Evolutionary conservation across 2,113 vertebrate genomes (phyloP).

Genomic region (Amphilophus citrinellus): DNA sequence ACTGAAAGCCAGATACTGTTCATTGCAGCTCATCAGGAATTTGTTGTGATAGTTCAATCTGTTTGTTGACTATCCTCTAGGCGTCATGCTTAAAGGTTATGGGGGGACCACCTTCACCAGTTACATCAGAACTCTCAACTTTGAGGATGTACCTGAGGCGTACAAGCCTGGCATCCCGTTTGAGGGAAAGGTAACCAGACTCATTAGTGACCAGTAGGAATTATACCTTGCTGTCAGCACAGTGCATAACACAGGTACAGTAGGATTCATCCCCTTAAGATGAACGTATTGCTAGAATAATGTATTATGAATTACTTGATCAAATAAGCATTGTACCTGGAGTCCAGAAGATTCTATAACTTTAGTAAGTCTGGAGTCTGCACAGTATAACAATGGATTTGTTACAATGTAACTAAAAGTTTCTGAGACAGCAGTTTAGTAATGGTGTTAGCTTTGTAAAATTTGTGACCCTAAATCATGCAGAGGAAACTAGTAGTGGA

Average conservation of each 20-base stretch:
- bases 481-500: not conserved
- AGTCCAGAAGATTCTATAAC: not conserved
- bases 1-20: not conserved
- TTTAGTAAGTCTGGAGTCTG: not conserved
- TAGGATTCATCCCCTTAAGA: not conserved
- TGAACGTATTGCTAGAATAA: not conserved
- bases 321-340: not conserved
- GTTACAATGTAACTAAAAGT: not conserved
- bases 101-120: constrained; percentile 24
- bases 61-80: constrained; percentile 44
- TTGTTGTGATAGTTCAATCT: not conserved
- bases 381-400: not conserved
- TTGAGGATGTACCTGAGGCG: constrained; percentile 48
- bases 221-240: not conserved
- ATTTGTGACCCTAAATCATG: not conserved
- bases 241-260: not conserved
- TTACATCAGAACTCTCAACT: constrained; percentile 47
- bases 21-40: no score
- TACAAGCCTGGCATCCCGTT: constrained; percentile 73
- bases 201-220: not conserved
- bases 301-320: no score
- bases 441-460: not conserved
- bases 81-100: constrained; percentile 55
- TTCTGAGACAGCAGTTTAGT: no score
- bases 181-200: constrained; percentile 75